phyloP scores from a whole-genome alignment of 2,797 vertebrate genomes.

The Rallus crepitans region DNA sequence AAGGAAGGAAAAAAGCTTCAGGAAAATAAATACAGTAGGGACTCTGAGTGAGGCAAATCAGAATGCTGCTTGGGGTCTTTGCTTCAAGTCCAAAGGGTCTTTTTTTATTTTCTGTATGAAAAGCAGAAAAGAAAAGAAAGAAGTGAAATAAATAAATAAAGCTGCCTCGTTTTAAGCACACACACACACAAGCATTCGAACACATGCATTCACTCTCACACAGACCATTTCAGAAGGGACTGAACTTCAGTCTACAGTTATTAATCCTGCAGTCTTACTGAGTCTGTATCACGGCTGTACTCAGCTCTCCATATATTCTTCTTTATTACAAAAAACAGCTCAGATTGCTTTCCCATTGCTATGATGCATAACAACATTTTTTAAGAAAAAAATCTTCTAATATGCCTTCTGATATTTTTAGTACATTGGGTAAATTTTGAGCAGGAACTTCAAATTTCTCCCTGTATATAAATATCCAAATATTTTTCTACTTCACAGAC shows the following conservation, averaged over 20 bases:
- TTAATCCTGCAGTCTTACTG: conserved; percentile 33
- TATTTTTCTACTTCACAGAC: background rate
- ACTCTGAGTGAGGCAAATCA: conserved; percentile 70
- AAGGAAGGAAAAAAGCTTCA: conserved; percentile 67
- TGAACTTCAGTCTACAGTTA: conserved; percentile 56
- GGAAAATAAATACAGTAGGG: conserved; percentile 74
- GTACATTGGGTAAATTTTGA: background rate
- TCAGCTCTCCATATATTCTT: background rate
- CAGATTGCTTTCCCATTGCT: background rate
- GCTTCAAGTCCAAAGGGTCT: conserved; percentile 66
- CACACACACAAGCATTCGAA: background rate
- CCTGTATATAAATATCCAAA: background rate
- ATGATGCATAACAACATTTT: background rate
- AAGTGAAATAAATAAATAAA: conserved; percentile 69
- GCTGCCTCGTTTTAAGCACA: conserved; percentile 32
- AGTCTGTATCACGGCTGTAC: background rate
- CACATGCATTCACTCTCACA: background rate
- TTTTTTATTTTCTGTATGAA: conserved; percentile 58
- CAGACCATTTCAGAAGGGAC: conserved; percentile 22
- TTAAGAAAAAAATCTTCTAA: background rate
- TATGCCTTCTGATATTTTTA: background rate
- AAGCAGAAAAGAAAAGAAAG: conserved; percentile 36
- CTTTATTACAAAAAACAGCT: background rate
- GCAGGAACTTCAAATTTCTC: background rate
- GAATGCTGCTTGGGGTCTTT: conserved; percentile 66